A percentile compares a stretch with the other conserved stretches of the same genome.
These are phyloP conservation scores for Archocentrus centrarchus DNA, from an alignment of 2,113 vertebrate species.

Conservation along the genomic window DNA sequence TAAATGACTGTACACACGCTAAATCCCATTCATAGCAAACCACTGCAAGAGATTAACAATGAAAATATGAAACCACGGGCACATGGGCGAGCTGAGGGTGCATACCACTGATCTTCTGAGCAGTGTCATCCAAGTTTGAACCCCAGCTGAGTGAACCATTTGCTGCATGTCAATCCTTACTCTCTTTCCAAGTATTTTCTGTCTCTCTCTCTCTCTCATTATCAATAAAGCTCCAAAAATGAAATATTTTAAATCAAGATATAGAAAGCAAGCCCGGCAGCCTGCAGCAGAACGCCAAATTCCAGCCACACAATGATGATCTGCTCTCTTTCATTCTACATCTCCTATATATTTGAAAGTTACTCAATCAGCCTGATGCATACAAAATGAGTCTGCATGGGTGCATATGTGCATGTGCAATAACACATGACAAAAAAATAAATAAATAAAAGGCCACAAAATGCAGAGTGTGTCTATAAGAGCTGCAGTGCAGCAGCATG, in stretches of 20 bases:
- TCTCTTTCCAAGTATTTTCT: not conserved
- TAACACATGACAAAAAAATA: constrained; percentile 12
- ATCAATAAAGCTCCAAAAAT: not conserved
- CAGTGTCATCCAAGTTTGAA: not conserved
- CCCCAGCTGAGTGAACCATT: not conserved
- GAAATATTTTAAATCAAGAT: not conserved
- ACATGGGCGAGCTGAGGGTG: not conserved
- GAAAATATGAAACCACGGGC: not conserved
- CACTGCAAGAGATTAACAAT: not conserved
- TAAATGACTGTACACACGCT: not conserved
- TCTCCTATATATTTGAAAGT: not conserved
- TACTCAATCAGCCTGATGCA: not conserved
- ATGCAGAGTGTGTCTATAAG: constrained; percentile 57
- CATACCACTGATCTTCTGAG: not conserved
- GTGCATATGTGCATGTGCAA: constrained; percentile 19
- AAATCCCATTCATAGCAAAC: constrained; percentile 14
- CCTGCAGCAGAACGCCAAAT: not conserved
- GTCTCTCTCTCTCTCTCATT: not conserved
- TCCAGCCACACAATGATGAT: not conserved
- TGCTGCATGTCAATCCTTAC: not conserved
- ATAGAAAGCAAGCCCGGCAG: not conserved
- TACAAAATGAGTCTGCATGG: not conserved
- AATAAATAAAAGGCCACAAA: constrained; percentile 37
- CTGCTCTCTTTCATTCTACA: not conserved
- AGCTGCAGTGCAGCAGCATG: constrained; percentile 82